Evolutionary conservation across 2,113 vertebrate species (phyloP), one percentile per base, ranked within the genome.

Genomic region (Myotis brandtii): DNA sequence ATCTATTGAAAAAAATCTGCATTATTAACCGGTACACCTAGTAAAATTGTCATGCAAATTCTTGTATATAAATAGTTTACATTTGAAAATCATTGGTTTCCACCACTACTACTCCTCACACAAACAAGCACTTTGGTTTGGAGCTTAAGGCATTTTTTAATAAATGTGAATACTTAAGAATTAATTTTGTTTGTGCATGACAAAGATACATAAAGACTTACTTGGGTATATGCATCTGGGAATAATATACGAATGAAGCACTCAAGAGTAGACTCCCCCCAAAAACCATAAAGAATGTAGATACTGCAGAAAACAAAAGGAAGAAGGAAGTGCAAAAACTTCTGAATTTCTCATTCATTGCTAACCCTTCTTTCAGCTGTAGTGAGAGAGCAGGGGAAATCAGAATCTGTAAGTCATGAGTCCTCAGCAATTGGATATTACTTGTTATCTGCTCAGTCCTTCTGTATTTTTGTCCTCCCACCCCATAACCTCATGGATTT

Each of bases 131-230:
- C 25, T 76, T 72, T 93, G 20, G 9, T 92, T 91, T 86, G 21
- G n/a, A 70, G 32, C 85, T 92, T 93, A 86, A 91, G n/a, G 13
- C 30, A 79, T 64, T 90, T 82, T 86, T 81, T 32, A 93, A 87
- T 56, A 87, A 30, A 86, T 62, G n/a, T 48, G 34, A 79, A 54
- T 88, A 88, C 81, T 86, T 94, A 86, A 48, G 46, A 86, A 76
- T 91, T 56, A 43, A n/a, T 86, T 93, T 75, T n/a, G 30, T 62
- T 80, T 46, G 30, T 56, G 18, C 23, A n/a, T 93, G 25, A 59
- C 30, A 40, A 20, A 89, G 64, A 48, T 37, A 30, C 27, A 25
- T 62, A 25, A 70, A 93, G 70, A 52, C 64, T 62, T 79, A 72
- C 37, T 80, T 80, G 66, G 81, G 4, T n/a, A 6, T 80, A 83